Evolutionary conservation across 2,797 vertebrate species (phyloP).

Genomic region (Tarsius wallacei): DNA sequence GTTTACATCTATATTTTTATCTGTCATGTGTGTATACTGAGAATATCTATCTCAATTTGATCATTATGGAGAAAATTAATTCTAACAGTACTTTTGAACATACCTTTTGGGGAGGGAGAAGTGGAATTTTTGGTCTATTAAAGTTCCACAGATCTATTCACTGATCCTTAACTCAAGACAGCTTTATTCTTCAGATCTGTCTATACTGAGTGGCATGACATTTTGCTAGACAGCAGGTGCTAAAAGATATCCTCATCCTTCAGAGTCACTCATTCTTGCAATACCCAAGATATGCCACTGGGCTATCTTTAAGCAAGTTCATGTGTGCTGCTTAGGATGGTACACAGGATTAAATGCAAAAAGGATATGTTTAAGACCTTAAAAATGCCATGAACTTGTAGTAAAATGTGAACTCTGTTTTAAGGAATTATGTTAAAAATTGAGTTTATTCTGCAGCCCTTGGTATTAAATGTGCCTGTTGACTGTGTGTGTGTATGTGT

Average conservation of each 20-base stretch:
- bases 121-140: neutral
- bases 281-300: neutral
- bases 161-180: slow-evolving; percentile 22
- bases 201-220: slow-evolving; percentile 28
- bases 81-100: neutral
- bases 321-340: neutral
- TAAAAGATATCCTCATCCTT: slow-evolving; percentile 59
- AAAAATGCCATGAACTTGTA: slow-evolving; percentile 57
- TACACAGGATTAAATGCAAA: slow-evolving; percentile 39
- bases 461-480: neutral
- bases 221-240: slow-evolving; percentile 55
- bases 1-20: too few relatives aligned
- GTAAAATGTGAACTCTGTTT: slow-evolving; percentile 33
- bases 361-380: slow-evolving; percentile 21
- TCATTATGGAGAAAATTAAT: neutral
- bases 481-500: neutral
- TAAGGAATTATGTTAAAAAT: neutral
- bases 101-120: neutral
- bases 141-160: neutral
- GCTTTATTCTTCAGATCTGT: neutral
- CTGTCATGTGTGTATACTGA: neutral
- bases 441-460: neutral
- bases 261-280: slow-evolving; percentile 9
- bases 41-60: neutral
- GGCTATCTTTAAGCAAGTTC: slow-evolving; percentile 49